Percentiles rank a stretch among this genome's conserved stretches.
phyloP scores from a whole-genome alignment of 1,140 invertebrate species.

The Trachelipus rathkii region DNA sequence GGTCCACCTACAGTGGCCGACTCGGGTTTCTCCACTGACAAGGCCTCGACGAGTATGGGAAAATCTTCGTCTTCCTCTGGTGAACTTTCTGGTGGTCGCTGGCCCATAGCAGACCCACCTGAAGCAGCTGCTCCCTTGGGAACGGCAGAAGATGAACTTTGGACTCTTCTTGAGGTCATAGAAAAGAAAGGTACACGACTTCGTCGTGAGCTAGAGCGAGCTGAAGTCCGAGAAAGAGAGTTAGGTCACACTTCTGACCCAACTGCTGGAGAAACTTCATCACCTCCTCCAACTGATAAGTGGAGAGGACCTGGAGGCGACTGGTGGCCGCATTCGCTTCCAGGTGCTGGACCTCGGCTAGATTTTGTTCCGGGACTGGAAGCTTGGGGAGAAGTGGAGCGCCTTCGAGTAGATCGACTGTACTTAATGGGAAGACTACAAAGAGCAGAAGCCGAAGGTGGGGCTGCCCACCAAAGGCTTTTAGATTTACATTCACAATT shows the following conservation, averaged over 20 bases:
- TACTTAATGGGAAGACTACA: constrained; percentile 54
- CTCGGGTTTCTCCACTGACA: constrained; percentile 40
- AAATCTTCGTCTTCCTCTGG: constrained; percentile 45
- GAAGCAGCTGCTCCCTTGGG: constrained; percentile 27
- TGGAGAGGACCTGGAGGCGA: constrained; percentile 11
- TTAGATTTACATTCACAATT: constrained; percentile 40
- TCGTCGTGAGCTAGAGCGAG: constrained; percentile 61
- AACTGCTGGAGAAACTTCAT: not conserved
- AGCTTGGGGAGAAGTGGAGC: constrained; percentile 55
- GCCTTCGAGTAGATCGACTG: constrained; percentile 61
- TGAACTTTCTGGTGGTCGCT: constrained; percentile 54
- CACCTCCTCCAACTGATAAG: constrained; percentile 25
- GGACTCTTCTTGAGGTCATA: constrained; percentile 77
- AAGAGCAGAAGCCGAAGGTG: constrained; percentile 42
- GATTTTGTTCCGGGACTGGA: constrained; percentile 1
- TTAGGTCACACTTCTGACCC: constrained; percentile 26
- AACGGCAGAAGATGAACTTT: constrained; percentile 68
- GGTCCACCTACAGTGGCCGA: constrained; percentile 35
- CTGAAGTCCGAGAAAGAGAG: constrained; percentile 28
- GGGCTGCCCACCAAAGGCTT: constrained; percentile 40
- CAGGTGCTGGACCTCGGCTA: constrained; percentile 21
- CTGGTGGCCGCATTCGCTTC: constrained; percentile 41
- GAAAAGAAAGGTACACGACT: constrained; percentile 70
- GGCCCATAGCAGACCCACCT: constrained; percentile 30
- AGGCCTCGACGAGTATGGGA: constrained; percentile 37